A percentile compares a stretch with the other conserved stretches of the same genome.
phyloP scores from a whole-genome alignment of 2,113 vertebrate species.

The Myotis lucifugus region DNA sequence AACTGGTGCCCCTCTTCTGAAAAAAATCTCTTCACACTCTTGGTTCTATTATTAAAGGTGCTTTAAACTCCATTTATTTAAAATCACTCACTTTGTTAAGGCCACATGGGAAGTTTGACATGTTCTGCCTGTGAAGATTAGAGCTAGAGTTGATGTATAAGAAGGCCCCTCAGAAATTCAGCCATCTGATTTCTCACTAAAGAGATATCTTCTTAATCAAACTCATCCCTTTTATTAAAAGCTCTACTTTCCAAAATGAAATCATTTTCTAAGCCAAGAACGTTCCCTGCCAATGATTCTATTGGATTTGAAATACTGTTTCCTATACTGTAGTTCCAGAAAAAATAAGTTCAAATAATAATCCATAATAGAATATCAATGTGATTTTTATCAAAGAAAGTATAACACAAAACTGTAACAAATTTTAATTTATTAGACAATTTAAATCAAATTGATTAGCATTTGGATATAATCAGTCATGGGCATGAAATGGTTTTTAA shows the following conservation, averaged over 20 bases:
- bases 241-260: slow-evolving; percentile 18
- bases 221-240: slow-evolving; percentile 47
- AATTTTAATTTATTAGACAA: slow-evolving; percentile 72
- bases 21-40: background rate
- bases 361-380: background rate
- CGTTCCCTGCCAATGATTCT: background rate
- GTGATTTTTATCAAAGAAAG: background rate
- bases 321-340: background rate
- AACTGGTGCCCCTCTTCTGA: background rate
- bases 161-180: background rate
- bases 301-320: background rate
- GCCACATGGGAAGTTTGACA: background rate
- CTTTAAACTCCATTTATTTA: slow-evolving; percentile 5
- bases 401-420: slow-evolving; percentile 58
- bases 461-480: slow-evolving; percentile 82
- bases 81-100: background rate
- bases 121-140: background rate
- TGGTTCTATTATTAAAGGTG: slow-evolving; percentile 37
- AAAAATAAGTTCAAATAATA: background rate
- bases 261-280: slow-evolving; percentile 29
- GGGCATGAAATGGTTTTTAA: slow-evolving; percentile 80
- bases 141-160: background rate
- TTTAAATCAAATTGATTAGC: slow-evolving; percentile 84
- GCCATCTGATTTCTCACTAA: background rate
- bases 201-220: slow-evolving; percentile 25